Percentiles rank a stretch among this genome's conserved stretches.
Conservation (phyloP, 2,797 vertebrate genomes). For the Neosilurus mollespiculum region DNA sequence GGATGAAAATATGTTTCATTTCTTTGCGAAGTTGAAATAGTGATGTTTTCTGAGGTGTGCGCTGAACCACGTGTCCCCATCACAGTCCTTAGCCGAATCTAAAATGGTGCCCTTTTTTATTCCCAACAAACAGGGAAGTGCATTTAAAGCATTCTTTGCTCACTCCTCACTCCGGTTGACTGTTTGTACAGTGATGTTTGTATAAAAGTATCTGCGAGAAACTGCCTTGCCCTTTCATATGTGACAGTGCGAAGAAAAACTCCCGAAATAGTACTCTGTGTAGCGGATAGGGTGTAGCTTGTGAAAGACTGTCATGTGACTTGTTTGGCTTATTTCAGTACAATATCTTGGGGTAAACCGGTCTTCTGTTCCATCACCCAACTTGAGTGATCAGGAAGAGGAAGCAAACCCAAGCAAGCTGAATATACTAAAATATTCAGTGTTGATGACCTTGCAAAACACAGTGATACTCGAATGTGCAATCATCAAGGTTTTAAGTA, state of each 20-base stretch:
- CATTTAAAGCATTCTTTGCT: not conserved
- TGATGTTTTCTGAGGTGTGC: too few species aligned
- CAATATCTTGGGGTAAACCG: not conserved
- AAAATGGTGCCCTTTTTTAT: not conserved
- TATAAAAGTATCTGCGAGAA: too few species aligned
- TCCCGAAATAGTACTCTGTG: not conserved
- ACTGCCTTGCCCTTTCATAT: not conserved
- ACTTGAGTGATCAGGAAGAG: not conserved
- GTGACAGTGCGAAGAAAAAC: not conserved
- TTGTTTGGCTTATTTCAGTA: not conserved
- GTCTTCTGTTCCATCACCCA: not conserved
- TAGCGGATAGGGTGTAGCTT: not conserved
- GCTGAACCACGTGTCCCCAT: too few species aligned
- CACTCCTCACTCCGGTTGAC: too few species aligned
- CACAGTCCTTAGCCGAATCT: not conserved
- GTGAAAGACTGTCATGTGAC: not conserved
- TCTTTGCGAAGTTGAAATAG: too few species aligned
- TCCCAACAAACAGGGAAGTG: not conserved
- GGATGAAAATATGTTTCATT: too few species aligned
- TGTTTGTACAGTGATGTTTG: not conserved
- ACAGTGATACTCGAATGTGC: not conserved
- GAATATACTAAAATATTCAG: constrained; percentile 11
- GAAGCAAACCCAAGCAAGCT: constrained; percentile 9
- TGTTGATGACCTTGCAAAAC: constrained; percentile 23
- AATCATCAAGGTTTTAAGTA: constrained; percentile 28